Base-by-base conservation (phyloP, 2,888 invertebrate species). In the Argyra leucocephala region DNA sequence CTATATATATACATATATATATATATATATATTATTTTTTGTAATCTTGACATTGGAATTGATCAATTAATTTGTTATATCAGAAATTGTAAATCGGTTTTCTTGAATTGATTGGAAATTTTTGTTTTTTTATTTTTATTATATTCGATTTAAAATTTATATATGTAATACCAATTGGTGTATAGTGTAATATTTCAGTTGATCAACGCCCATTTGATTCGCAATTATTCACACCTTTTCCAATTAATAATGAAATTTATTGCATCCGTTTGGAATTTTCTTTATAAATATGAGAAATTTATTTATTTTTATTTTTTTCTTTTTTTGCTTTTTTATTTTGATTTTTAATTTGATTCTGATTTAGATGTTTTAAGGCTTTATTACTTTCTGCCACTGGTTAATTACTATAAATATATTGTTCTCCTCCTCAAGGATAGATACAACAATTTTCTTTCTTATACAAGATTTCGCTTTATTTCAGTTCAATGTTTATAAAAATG, bases 201-300 rank as follows among this genome's bases (percentile, higher is more conserved):
- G 4, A 48, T 48, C 48, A 48, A 48, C 48, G 48, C 48, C 48
- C 48, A 48, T 48, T 48, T 48, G 48, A 48, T 61, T 61, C 9
- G 24, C 61, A 61, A 26, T 61, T 61, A 61, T 61, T 61, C 24
- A 61, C 61, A 61, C 61, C 61, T 61, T 26, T 26, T 61, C 61
- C 61, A 61, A 61, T 61, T 61, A 61, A 21, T 26, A 61, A 61
- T 61, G 21, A 61, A 61, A 61, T 61, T 61, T 61, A 61, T 61
- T 24, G 26, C 24, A 26, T 61, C 61, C 61, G 48, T 48, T 48
- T 48, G 18, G n/a, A 12, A 12, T 37, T n/a, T n/a, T n/a, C n/a
- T n/a, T n/a, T n/a, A n/a, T n/a, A n/a, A n/a, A n/a, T n/a, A n/a
- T n/a, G n/a, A n/a, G n/a, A n/a, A n/a, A n/a, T n/a, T n/a, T n/a